Evolutionary conservation across 2,113 vertebrate species (phyloP), one percentile per base, ranked within the genome.

Genomic region (Cyprinodon variegatus): DNA sequence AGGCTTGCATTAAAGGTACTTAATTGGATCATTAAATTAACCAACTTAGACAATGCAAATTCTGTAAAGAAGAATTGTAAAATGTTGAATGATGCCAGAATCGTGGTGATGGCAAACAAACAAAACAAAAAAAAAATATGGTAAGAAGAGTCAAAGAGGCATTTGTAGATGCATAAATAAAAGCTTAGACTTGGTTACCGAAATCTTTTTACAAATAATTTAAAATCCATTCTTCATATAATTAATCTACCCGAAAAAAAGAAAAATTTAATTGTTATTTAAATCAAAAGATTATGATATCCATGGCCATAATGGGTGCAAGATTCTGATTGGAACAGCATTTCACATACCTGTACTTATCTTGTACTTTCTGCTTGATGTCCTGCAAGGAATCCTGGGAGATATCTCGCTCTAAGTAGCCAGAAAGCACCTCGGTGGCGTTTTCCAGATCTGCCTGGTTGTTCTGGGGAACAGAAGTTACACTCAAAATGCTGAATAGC

Each of bases 301-400:
- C 2, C 11, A 7, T 45, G 43, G 9, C 43, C 9, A 45, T 45
- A 9, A 4, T 41, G 9, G n/a, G 50, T n/a, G 50, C n/a, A n/a
- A 57, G n/a, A 15, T 4, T 57, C 17, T 3, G 15, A 20, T 8
- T 9, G 17, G 50, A 57, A n/a, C 7, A 57, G 0, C 10, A n/a
- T 20, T 77, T 70, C 20, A 85, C 94, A 90, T 84, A 97, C 98
- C 98, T 99, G 96, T 99, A 99, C 94, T 99, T 99, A 94, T 99
- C 98, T 95, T 99, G 98, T 85, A 99, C 98, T 97, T 99, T 99
- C 94, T 99, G 98, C 93, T 99, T 99, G 93, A 99, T 99, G 91
- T 99, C 98, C 91, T 99, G 98, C 93, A 99, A 96, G 17, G 98
- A 99, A 93, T 99, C 98, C 95, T 99, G 98, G 91, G 98, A 99